Evolutionary conservation across 2,888 invertebrate species (phyloP).

Genomic region (Andrena minutula): DNA sequence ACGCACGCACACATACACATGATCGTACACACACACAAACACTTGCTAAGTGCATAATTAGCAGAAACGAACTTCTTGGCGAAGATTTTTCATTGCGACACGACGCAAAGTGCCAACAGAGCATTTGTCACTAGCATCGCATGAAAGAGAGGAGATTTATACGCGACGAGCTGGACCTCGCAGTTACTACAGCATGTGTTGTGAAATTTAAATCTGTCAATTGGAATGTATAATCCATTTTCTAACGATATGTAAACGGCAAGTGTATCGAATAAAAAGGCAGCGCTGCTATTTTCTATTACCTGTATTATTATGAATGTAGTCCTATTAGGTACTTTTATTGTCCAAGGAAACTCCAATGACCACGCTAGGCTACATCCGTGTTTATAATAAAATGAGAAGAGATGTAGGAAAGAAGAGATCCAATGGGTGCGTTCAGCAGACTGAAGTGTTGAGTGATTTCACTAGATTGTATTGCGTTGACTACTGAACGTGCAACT

Average conservation of each 20-base stretch:
- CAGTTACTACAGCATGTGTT: background rate
- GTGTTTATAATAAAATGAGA: no score
- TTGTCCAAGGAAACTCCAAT: background rate
- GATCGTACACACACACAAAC: background rate
- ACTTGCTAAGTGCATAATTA: background rate
- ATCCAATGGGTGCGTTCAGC: no score
- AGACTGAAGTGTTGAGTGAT: no score
- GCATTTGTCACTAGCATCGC: background rate
- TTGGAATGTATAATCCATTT: constrained; percentile 25
- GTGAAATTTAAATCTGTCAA: constrained; percentile 9
- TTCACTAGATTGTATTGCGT: no score
- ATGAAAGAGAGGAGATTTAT: background rate
- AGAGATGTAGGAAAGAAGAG: no score
- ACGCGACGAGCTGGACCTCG: background rate
- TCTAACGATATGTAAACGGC: constrained; percentile 33
- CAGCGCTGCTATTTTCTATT: constrained; percentile 66
- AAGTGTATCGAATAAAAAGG: constrained; percentile 60
- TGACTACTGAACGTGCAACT: no score
- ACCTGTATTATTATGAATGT: constrained; percentile 17
- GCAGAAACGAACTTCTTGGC: background rate
- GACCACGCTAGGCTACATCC: background rate
- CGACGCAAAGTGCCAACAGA: constrained; percentile 10
- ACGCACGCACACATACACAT: background rate
- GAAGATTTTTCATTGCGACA: constrained; percentile 8
- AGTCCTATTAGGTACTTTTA: background rate